phyloP scores from a whole-genome alignment of 2,113 vertebrate genomes.

The Dicerorhinus sumatrensis region DNA sequence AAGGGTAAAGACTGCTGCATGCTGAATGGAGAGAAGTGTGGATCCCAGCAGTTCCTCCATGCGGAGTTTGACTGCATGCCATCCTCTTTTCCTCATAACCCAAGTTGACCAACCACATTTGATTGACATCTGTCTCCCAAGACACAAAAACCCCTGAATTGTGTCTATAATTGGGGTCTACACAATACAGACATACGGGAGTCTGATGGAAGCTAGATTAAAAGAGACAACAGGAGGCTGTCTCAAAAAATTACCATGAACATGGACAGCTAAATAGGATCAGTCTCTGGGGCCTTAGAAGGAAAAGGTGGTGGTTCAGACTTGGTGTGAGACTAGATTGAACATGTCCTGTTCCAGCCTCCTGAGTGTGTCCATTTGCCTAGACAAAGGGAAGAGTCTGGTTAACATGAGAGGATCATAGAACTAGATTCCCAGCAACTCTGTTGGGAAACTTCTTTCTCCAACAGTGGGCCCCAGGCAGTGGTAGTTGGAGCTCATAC shows the following conservation, averaged over 20 bases:
- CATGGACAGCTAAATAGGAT: background rate
- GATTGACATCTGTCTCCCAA: background rate
- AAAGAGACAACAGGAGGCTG: background rate
- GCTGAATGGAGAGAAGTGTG: background rate
- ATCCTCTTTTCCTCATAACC: background rate
- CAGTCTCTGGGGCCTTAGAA: background rate
- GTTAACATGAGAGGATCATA: background rate
- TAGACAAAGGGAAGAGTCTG: background rate
- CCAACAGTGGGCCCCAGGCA: background rate
- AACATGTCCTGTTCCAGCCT: background rate
- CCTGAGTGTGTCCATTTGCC: background rate
- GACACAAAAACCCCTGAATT: background rate
- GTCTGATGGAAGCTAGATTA: background rate
- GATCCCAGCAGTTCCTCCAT: background rate
- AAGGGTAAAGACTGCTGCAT: background rate
- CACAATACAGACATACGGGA: background rate
- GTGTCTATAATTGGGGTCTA: conserved; percentile 8
- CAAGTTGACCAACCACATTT: background rate
- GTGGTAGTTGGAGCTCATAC: background rate
- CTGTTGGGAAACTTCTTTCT: background rate
- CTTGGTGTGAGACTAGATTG: background rate
- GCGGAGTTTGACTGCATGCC: background rate
- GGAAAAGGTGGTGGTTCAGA: background rate
- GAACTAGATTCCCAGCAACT: background rate
- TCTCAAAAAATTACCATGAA: background rate